phyloP scores from a whole-genome alignment of 2,888 invertebrate genomes.

The Hemithea aestivaria region DNA sequence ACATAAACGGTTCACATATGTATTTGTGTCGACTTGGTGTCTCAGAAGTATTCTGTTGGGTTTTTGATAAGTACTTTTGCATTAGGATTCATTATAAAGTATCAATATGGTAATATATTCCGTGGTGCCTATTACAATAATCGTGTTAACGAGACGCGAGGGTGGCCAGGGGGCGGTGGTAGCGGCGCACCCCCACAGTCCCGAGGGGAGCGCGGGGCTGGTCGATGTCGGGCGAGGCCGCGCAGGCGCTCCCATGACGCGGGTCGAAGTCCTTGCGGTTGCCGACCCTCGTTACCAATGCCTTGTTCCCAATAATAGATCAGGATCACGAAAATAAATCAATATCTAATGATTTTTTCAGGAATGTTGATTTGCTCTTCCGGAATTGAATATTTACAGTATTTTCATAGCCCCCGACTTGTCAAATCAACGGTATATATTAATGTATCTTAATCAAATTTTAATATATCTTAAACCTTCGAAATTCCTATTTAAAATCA shows the following conservation, averaged over 20 bases:
- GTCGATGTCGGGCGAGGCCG: conserved; percentile 63
- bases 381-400: too few relatives aligned
- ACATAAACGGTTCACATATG: too few relatives aligned
- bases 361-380: too few relatives aligned
- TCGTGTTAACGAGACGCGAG: conserved; percentile 10
- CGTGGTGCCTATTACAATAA: neutral
- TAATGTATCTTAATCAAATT: too few relatives aligned
- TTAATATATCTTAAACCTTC: too few relatives aligned
- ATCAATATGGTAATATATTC: neutral
- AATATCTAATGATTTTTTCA: conserved; percentile 8
- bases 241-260: conserved; percentile 59
- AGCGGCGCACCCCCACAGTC: conserved; percentile 10
- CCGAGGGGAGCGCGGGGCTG: conserved; percentile 37
- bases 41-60: too few relatives aligned
- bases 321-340: conserved; percentile 7
- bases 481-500: too few relatives aligned
- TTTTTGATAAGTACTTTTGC: too few relatives aligned
- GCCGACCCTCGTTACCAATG: conserved; percentile 61
- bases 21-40: too few relatives aligned
- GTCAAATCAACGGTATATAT: too few relatives aligned
- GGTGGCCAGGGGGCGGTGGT: conserved; percentile 33
- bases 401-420: too few relatives aligned
- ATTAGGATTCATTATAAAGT: too few relatives aligned
- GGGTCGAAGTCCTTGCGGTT: conserved; percentile 72
- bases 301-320: conserved; percentile 33